These are phyloP conservation scores for Diachrysia chrysitis DNA, from an alignment of 2,888 invertebrate species.

Conservation along the genomic window DNA sequence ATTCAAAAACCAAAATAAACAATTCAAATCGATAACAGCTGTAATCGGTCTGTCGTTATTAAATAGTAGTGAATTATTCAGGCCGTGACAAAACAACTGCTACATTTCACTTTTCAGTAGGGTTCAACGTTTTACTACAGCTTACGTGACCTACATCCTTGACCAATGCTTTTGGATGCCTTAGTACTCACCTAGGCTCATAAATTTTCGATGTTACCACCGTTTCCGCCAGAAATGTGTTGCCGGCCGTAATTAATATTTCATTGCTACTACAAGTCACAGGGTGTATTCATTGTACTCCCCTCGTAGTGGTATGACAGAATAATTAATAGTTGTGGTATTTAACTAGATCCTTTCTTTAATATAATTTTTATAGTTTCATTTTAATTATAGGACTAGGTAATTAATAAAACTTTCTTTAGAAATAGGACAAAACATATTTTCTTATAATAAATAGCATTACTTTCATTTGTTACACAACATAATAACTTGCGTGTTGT, in stretches of 20 bases:
- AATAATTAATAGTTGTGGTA: no score
- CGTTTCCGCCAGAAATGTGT: conserved; percentile 44
- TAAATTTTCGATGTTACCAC: conserved; percentile 37
- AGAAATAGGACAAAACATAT: background rate
- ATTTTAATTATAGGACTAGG: no score
- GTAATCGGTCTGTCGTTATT: conserved; percentile 59
- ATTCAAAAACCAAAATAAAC: conserved; percentile 29
- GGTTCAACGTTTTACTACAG: conserved; percentile 50
- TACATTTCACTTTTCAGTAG: conserved; percentile 57
- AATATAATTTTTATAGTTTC: no score
- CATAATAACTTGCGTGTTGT: conserved; percentile 40
- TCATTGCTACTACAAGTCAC: background rate
- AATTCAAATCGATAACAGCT: conserved; percentile 46
- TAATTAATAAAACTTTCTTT: no score
- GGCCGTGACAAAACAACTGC: conserved; percentile 55
- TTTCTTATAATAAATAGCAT: conserved; percentile 3
- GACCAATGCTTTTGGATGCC: conserved; percentile 36
- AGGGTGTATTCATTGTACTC: background rate
- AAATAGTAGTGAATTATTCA: conserved; percentile 59
- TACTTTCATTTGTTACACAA: conserved; percentile 21
- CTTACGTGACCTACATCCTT: conserved; percentile 55
- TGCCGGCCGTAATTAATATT: conserved; percentile 27
- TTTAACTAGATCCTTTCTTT: no score
- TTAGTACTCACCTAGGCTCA: conserved; percentile 44
- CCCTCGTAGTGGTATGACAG: background rate